Evolutionary conservation across 1,140 invertebrate genomes (phyloP), one percentile per base, ranked within the genome.

Genomic region (Drosophila hydei): DNA sequence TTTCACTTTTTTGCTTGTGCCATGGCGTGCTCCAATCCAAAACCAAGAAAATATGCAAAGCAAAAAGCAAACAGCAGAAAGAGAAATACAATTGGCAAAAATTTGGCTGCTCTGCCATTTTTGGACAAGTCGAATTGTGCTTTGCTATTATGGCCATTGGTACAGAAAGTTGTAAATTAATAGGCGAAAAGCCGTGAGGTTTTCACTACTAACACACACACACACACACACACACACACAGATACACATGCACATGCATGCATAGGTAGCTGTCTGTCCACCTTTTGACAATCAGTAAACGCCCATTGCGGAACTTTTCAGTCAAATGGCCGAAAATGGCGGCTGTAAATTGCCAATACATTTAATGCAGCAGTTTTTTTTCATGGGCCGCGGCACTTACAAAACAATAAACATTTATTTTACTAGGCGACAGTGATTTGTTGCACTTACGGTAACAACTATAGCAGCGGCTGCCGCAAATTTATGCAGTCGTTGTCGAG

Each of bases 341-440:
- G 51, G 50, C 74, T 48, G 79, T 85, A 85, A 85, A 85, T 85
- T 83, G 83, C 75, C 70, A 70, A 78, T 78, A 67, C 78, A 88
- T 88, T 88, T 83, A 78, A 88, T 79, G 78, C 54, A 50, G 67
- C 61, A 42, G 8, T 48, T 67, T 73, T 61, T 52, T 60, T 68
- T 40, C 30, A 33, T 72, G 48, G 51, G 52, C 68, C 67, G 78
- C 68, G 68, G 78, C 83, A 88, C 83, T 88, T 88, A 88, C 75
- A 80, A 70, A 88, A 88, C 83, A 88, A 88, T 88, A 88, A 88
- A 88, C 83, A 88, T 88, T 88, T 71, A 83, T 88, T 88, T 88
- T 79, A 76, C 83, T 58, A 76, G 75, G 52, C 75, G 84, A 88
- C 79, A 80, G 77, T 88, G 83, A 87, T 87, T 87, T 87, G 83